Base-by-base conservation (phyloP, 1,140 invertebrate species). In the Dolichoris vasculosae region DNA sequence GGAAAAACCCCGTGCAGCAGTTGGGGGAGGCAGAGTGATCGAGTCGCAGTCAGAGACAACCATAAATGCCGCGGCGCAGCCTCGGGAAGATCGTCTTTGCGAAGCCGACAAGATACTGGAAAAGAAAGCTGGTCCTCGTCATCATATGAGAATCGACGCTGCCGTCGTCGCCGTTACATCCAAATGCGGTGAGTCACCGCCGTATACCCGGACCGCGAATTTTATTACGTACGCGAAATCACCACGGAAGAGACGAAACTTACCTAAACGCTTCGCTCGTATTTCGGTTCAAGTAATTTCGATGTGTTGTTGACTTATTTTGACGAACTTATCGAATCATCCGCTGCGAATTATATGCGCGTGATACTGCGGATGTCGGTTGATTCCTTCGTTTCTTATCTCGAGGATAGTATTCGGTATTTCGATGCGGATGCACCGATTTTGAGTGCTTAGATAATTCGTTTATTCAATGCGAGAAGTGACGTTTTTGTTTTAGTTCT, bases 81-180 rank as follows among this genome's bases (percentile, higher is more conserved):
- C 30, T 87, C 81, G 88, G 89, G 86, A 89, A 89, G 88, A 90
- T 92, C 82, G 89, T 89, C 83, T 90, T 83, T 46, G 69, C 63
- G 80, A 86, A 78, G 85, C 85, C 90, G 85, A 88, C 86, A 87
- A 89, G 89, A 86, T 88, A 90, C 90, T 92, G 90, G 92, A 92
- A 91, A 92, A 91, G 92, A 92, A 93, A 93, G 91, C 91, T 92
- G 86, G 87, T 92, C 79, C 91, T 93, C 87, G 89, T 91, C 87
- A 93, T 93, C 89, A 93, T 91, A 93, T 93, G 91, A 92, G 87
- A 84, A 69, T 23, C 51, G 35, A 38, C 38, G 77, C 13, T 11
- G 48, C 40, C 20, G 48, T 17, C 17, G 51, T 38, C 23, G 35
- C 38, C 43, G 51, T 63, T 55, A 6, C 73, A n/a, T 48, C 59